phyloP scores from a whole-genome alignment of 2,113 vertebrate species.

The Aptenodytes patagonicus region DNA sequence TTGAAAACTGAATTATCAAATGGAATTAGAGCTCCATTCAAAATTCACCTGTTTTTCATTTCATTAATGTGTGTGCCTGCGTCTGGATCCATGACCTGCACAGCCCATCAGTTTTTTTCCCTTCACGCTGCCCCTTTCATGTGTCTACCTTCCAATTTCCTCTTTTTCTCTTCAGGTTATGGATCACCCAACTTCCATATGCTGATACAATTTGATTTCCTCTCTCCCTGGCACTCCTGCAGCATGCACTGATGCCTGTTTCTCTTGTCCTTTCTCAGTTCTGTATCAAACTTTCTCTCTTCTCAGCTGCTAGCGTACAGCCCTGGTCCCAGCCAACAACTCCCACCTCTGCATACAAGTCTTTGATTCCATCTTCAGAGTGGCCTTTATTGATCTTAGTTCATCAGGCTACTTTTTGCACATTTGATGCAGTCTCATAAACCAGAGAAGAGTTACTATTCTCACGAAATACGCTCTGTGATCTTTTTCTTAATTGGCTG shows the following conservation, averaged over 20 bases:
- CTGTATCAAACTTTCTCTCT: background rate
- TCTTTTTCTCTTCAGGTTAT: background rate
- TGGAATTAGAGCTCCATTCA: background rate
- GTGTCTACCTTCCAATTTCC: background rate
- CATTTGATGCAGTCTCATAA: background rate
- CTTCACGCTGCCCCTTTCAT: background rate
- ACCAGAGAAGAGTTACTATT: background rate
- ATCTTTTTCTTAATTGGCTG: background rate
- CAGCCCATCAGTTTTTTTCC: background rate
- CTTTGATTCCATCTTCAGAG: background rate
- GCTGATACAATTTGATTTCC: background rate
- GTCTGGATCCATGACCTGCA: background rate
- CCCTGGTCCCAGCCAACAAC: background rate
- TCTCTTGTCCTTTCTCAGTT: background rate
- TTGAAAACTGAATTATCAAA: constrained; percentile 22
- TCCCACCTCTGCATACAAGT: background rate
- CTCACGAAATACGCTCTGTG: background rate
- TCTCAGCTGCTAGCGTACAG: background rate
- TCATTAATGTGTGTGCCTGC: background rate
- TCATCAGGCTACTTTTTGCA: background rate
- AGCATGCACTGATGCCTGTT: background rate
- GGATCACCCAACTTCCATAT: background rate
- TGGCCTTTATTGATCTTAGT: background rate
- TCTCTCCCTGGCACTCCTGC: background rate
- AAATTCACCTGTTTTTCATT: constrained; percentile 31